Evolutionary conservation across 2,113 vertebrate genomes (phyloP).

Genomic region (Myodes glareolus): DNA sequence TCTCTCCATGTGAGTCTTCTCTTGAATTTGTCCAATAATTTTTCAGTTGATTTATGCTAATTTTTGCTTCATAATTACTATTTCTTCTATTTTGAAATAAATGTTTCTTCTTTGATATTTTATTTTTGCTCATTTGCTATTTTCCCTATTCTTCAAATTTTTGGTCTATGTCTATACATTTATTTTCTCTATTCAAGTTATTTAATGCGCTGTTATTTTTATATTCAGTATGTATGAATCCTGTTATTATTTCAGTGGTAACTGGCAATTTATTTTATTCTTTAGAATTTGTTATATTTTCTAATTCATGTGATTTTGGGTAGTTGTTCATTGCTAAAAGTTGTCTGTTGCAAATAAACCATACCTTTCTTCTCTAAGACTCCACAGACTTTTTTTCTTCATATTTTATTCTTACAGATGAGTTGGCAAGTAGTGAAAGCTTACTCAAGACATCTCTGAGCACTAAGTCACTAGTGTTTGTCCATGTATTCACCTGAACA

Average conservation of each 20-base stretch:
- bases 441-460: not conserved
- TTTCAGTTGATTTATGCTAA: not conserved
- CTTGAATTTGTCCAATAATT: not conserved
- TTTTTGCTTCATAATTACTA: not conserved
- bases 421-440: not conserved
- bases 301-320: not conserved
- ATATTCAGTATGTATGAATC: not conserved
- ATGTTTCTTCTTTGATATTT: not conserved
- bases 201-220: not conserved
- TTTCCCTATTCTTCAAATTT: not conserved
- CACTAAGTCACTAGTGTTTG: not conserved
- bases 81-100: not conserved
- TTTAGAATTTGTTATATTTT: not conserved
- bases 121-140: not conserved
- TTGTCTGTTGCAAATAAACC: not conserved
- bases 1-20: not conserved
- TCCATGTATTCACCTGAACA: not conserved
- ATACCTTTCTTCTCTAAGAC: not conserved
- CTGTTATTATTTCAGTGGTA: not conserved
- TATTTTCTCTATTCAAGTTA: not conserved
- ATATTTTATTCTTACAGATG: not conserved
- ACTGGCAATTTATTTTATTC: not conserved
- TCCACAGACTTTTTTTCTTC: not conserved
- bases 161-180: not conserved
- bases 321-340: not conserved